Base-by-base conservation (phyloP, 2,888 invertebrate genomes). In the Pharmacophagus antenor region DNA sequence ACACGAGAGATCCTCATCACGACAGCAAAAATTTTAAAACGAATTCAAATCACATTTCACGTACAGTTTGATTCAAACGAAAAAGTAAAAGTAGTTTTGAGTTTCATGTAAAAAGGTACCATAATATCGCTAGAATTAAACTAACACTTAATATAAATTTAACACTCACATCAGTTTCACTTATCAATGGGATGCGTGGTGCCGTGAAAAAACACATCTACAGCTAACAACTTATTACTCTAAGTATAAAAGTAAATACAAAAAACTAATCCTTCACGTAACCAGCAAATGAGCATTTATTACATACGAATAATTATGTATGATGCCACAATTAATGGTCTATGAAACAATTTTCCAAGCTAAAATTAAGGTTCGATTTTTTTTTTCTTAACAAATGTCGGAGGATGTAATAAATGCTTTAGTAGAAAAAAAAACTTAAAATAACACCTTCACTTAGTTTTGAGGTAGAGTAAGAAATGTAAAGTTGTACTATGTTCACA, bases 401-500 rank as follows among this genome's bases (percentile, higher is more conserved):
- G 37, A n/a, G n/a, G 2, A 5, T 37, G n/a, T 31, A 31, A 44
- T 58, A 54, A 54, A 55, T 50, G 54, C 59, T 59, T 53, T 25
- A 37, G 21, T 12, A n/a, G 44, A 52, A 51, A 57, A 20, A 17
- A 44, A 44, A 18, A 44, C 47, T 53, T 48, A 53, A 21, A 42
- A 53, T 41, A 47, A 58, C 46, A 52, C 52, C 42, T 49, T 31
- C 37, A 15, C 37, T 46, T 52, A 42, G 44, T 57, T 52, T 18
- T 53, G 59, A 59, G 59, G 59, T 59, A 59, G 59, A 49, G 44
- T 50, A 46, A 37, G 44, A 48, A 54, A 54, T 21, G 6, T 23
- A 44, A 54, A 44, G 18, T 44, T 18, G 10, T 18, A 44, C n/a
- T 7, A 1, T n/a, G 17, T 44, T 44, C 42, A 44, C 10, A 44